Evolutionary conservation across 2,888 invertebrate species (phyloP).

Genomic region (Sphaerophoria taeniata): DNA sequence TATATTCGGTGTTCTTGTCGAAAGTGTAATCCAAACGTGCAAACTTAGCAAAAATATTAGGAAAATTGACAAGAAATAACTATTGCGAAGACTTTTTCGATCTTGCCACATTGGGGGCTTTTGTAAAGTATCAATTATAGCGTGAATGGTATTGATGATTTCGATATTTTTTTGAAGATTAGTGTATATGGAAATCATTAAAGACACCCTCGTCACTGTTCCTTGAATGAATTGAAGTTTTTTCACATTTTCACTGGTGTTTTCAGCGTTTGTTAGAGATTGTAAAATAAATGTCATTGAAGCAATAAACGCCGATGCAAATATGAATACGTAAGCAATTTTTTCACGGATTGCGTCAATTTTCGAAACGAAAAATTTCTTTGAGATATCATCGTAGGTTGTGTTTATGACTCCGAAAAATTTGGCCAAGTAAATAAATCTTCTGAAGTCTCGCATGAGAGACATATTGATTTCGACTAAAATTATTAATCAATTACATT

Average conservation of each 20-base stretch:
- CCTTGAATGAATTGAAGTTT: neutral
- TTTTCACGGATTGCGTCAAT: neutral
- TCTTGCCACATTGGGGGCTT: neutral
- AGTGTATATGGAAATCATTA: neutral
- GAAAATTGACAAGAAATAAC: neutral
- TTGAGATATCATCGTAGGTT: neutral
- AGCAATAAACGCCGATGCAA: neutral
- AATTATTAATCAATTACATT: neutral
- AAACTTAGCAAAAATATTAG: neutral
- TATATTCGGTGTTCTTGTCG: neutral
- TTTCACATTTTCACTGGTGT: neutral
- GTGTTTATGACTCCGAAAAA: neutral
- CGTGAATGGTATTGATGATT: neutral
- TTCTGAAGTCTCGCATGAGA: neutral
- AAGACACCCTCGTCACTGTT: neutral
- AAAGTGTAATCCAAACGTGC: neutral
- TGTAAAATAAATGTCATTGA: neutral
- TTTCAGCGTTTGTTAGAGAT: neutral
- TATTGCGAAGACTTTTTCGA: neutral
- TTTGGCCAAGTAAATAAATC: neutral
- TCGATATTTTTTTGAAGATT: neutral
- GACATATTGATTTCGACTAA: constrained; percentile 6
- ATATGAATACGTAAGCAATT: neutral
- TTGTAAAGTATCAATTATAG: neutral
- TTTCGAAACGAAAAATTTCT: neutral